phyloP scores from a whole-genome alignment of 2,888 invertebrate species.

The Phorcus lineatus region DNA sequence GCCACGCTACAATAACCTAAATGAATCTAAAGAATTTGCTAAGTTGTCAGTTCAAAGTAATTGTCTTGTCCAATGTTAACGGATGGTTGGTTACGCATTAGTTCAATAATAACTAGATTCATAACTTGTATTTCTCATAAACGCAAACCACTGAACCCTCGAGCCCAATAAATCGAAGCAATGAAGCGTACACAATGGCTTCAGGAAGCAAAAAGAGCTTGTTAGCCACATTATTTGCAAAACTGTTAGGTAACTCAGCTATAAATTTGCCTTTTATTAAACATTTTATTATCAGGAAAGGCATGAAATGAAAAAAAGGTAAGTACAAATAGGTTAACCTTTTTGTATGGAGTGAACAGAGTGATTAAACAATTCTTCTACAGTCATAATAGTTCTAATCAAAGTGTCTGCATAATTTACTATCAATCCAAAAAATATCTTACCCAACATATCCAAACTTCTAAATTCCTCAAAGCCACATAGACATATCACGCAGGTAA shows the following conservation, averaged over 20 bases:
- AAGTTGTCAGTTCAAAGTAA: neutral
- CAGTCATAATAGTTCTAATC: too few species aligned
- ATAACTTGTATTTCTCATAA: conserved; percentile 9
- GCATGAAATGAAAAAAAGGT: too few species aligned
- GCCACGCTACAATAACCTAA: too few species aligned
- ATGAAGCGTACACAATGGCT: neutral
- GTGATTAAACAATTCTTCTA: too few species aligned
- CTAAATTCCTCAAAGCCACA: too few species aligned
- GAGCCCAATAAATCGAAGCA: neutral
- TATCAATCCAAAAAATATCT: too few species aligned
- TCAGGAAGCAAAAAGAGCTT: neutral
- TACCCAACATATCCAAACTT: too few species aligned
- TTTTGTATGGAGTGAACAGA: too few species aligned
- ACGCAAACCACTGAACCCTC: neutral
- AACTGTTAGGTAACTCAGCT: neutral
- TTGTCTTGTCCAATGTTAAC: neutral
- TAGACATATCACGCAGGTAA: too few species aligned
- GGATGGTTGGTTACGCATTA: neutral
- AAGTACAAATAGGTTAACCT: too few species aligned
- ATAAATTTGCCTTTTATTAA: neutral
- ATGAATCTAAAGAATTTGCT: neutral
- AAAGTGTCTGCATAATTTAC: too few species aligned
- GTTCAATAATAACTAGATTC: conserved; percentile 17
- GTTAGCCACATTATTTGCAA: neutral
- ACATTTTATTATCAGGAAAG: too few species aligned